These are phyloP conservation scores for Meliscaeva auricollis DNA, from an alignment of 2,888 invertebrate genomes.

Conservation along the genomic window DNA sequence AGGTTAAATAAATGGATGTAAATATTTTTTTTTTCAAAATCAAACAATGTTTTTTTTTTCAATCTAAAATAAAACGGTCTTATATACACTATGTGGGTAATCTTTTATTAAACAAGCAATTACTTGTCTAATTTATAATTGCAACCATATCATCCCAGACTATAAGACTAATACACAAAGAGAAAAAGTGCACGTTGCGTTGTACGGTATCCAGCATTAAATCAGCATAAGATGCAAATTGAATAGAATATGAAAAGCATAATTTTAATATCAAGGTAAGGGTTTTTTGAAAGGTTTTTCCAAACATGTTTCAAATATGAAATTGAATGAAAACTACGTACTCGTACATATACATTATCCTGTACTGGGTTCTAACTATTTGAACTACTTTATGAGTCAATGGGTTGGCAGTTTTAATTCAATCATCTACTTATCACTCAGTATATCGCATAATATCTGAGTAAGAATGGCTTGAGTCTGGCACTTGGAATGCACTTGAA, in stretches of 20 bases:
- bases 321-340: not conserved
- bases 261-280: conserved; percentile 12
- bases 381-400: not conserved
- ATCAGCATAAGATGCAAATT: conserved; percentile 30
- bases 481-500: too few species aligned
- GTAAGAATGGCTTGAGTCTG: too few species aligned
- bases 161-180: not conserved
- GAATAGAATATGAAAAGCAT: conserved; percentile 36
- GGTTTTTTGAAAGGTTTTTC: not conserved
- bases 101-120: not conserved
- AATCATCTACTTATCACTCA: too few species aligned
- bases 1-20: too few species aligned
- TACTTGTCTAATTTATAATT: not conserved
- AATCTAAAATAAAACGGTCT: too few species aligned
- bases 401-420: not conserved
- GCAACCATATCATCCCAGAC: not conserved
- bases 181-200: conserved; percentile 5
- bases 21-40: too few species aligned
- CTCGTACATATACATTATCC: too few species aligned
- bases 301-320: conserved; percentile 6
- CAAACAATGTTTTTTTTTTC: too few species aligned
- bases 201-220: not conserved
- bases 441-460: too few species aligned
- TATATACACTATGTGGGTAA: too few species aligned
- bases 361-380: not conserved